These are phyloP conservation scores for Dorcus parallelipipedus DNA, from an alignment of 2,888 invertebrate species.

Conservation along the genomic window DNA sequence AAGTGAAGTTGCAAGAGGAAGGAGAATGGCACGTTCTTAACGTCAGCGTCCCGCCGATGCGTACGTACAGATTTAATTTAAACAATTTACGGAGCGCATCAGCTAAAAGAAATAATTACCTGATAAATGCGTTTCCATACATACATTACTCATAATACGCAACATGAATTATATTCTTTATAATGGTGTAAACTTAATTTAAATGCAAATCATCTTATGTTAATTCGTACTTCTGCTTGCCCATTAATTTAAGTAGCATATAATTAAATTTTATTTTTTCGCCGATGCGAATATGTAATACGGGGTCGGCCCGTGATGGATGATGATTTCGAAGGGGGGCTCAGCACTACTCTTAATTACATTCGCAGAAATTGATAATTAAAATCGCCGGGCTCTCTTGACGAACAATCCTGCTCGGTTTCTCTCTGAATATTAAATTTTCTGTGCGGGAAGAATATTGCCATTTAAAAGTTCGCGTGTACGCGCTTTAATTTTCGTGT, in stretches of 20 bases:
- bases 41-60: constrained; percentile 14
- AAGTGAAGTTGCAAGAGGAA: too few species aligned
- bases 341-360: constrained; percentile 37
- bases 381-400: constrained; percentile 38
- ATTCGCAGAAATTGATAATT: constrained; percentile 44
- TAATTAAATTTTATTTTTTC: constrained; percentile 61
- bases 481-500: neutral
- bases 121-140: constrained; percentile 43
- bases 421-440: neutral
- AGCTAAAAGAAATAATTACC: constrained; percentile 36
- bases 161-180: constrained; percentile 49
- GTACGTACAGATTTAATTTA: constrained; percentile 22
- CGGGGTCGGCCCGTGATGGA: constrained; percentile 32
- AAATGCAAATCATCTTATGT: constrained; percentile 53
- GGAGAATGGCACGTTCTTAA: constrained; percentile 9
- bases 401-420: neutral
- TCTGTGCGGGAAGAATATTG: neutral
- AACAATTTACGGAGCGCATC: constrained; percentile 24
- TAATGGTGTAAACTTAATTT: constrained; percentile 52
- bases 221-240: constrained; percentile 50
- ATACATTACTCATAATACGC: constrained; percentile 46
- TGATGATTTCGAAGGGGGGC: constrained; percentile 34
- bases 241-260: constrained; percentile 70
- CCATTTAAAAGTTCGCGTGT: neutral
- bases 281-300: constrained; percentile 43